Evolutionary conservation across 2,113 vertebrate genomes (phyloP).

Genomic region (Platichthys stellatus): DNA sequence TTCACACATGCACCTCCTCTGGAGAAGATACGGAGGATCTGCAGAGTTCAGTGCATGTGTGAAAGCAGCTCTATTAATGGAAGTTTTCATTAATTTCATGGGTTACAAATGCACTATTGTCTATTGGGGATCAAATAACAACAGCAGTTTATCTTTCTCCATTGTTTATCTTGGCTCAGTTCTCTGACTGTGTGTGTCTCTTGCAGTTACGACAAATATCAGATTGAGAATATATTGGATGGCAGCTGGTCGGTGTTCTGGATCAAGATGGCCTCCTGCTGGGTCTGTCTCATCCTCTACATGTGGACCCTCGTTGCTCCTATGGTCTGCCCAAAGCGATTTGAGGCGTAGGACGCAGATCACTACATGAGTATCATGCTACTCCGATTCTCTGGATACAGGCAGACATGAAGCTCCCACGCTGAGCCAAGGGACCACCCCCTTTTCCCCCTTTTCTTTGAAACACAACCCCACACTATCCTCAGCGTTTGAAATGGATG

Average conservation of each 20-base stretch:
- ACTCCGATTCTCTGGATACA: constrained; percentile 23
- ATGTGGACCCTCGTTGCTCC: constrained; percentile 90
- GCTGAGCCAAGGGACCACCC: constrained; percentile 63
- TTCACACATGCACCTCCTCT: no score
- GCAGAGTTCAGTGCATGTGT: no score
- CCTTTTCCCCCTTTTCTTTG: constrained; percentile 23
- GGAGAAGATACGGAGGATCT: no score
- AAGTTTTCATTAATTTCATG: not conserved
- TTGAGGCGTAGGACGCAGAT: constrained; percentile 73
- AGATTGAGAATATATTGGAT: constrained; percentile 90
- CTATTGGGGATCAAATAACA: not conserved
- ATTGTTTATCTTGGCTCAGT: not conserved
- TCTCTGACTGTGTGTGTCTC: constrained; percentile 14
- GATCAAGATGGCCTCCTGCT: constrained; percentile 97
- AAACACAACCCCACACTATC: constrained; percentile 61
- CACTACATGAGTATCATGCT: constrained; percentile 4
- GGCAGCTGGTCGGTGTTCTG: constrained; percentile 96
- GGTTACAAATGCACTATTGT: not conserved
- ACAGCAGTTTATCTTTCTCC: not conserved
- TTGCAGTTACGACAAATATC: constrained; percentile 88
- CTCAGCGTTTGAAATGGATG: constrained; percentile 59
- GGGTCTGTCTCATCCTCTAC: constrained; percentile 92
- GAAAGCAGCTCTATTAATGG: not conserved
- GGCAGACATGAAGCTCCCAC: constrained; percentile 27
- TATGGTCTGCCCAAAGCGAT: constrained; percentile 87